Evolutionary conservation across 2,888 invertebrate genomes (phyloP).

Genomic region (Neoscelio sp.): DNA sequence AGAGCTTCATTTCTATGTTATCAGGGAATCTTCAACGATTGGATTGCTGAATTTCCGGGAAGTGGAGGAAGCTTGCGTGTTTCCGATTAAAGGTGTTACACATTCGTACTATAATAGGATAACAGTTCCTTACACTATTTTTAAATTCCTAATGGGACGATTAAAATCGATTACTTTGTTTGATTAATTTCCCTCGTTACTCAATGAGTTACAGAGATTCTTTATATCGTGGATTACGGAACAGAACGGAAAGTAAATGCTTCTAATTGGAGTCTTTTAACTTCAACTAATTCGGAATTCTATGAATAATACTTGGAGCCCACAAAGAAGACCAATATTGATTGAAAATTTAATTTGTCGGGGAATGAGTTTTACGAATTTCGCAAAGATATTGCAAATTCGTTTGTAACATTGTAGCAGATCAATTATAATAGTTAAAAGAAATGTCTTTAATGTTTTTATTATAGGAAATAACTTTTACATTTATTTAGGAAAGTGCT

Average conservation of each 20-base stretch:
- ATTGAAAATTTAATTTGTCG: conserved; percentile 43
- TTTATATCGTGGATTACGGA: conserved; percentile 13
- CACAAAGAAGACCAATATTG: conserved; percentile 37
- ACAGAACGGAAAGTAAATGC: conserved; percentile 27
- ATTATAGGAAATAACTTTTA: too few relatives aligned
- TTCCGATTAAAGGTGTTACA: conserved; percentile 60
- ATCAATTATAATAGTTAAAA: not conserved
- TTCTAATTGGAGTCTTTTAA: conserved; percentile 42
- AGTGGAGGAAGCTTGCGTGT: conserved; percentile 58
- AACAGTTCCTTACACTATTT: conserved; percentile 51
- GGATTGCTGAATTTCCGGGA: conserved; percentile 58
- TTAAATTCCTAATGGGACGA: conserved; percentile 37
- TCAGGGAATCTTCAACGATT: conserved; percentile 54
- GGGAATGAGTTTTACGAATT: conserved; percentile 20
- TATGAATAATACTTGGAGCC: conserved; percentile 24
- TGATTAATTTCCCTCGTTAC: conserved; percentile 29
- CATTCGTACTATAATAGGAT: conserved; percentile 44
- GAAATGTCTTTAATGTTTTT: too few relatives aligned
- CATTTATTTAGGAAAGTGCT: too few relatives aligned
- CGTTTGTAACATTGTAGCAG: not conserved
- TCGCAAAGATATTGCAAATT: not conserved
- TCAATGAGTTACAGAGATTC: conserved; percentile 12
- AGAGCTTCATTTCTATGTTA: conserved; percentile 51
- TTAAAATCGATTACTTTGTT: conserved; percentile 37
- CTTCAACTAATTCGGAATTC: conserved; percentile 21